These are phyloP conservation scores for Odocoileus virginianus DNA, from an alignment of 2,113 vertebrate genomes.

Conservation along the genomic window DNA sequence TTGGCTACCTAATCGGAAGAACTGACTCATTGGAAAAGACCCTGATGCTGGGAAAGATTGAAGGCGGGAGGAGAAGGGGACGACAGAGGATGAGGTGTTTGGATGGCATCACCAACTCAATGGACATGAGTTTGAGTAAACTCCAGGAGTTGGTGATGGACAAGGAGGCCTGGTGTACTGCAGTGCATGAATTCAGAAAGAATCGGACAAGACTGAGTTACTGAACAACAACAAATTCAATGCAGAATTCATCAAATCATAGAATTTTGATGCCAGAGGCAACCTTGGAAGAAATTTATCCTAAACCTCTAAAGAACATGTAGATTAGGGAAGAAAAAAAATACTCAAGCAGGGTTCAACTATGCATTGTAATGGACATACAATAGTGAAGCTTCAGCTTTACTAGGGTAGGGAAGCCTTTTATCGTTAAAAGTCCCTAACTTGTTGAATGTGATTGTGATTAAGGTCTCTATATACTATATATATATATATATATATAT, in stretches of 20 bases:
- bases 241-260: background rate
- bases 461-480: background rate
- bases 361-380: background rate
- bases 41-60: background rate
- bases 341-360: background rate
- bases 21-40: background rate
- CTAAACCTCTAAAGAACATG: background rate
- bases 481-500: background rate
- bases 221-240: background rate
- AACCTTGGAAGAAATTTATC: background rate
- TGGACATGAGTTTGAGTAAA: background rate
- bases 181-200: background rate
- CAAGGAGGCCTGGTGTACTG: background rate
- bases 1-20: background rate
- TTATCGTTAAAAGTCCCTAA: background rate
- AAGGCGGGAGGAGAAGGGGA: background rate
- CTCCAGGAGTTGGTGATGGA: background rate
- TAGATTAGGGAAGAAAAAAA: background rate
- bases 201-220: background rate
- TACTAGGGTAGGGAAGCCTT: background rate
- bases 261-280: background rate
- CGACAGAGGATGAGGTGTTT: background rate
- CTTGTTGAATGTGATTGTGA: background rate
- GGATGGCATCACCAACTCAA: background rate
- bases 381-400: background rate